phyloP scores from a whole-genome alignment of 2,888 invertebrate species.

The Ormia ochracea region DNA sequence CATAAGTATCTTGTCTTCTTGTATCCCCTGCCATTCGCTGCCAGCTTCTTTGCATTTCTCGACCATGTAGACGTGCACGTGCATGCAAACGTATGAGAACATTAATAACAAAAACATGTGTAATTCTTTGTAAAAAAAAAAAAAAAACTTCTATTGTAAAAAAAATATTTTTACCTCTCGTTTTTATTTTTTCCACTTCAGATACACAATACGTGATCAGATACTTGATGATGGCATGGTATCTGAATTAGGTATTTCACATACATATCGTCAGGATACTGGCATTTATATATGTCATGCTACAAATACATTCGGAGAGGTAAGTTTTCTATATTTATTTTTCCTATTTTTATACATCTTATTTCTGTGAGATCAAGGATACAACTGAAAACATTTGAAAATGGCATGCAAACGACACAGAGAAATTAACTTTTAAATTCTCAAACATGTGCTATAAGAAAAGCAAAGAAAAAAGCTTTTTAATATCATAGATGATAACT shows the following conservation, averaged over 20 bases:
- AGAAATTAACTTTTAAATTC: not conserved
- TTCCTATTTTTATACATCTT: not conserved
- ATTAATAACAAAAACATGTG: conserved; percentile 38
- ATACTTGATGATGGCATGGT: conserved; percentile 87
- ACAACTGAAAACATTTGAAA: not conserved
- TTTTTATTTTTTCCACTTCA: conserved; percentile 28
- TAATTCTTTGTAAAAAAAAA: conserved; percentile 19
- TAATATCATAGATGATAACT: not conserved
- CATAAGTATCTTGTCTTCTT: not conserved
- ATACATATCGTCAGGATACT: conserved; percentile 91
- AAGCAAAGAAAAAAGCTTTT: not conserved
- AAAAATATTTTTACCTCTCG: not conserved
- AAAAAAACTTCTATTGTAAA: not conserved
- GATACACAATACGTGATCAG: conserved; percentile 87
- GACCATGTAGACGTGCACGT: not conserved
- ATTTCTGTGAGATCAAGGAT: conserved; percentile 4
- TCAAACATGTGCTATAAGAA: not conserved
- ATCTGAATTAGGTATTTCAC: conserved; percentile 89
- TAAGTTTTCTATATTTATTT: conserved; percentile 73
- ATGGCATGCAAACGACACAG: not conserved
- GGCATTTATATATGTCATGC: conserved; percentile 92
- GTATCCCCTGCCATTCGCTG: not conserved
- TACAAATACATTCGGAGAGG: conserved; percentile 93
- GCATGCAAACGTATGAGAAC: conserved; percentile 24
- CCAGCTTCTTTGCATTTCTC: conserved; percentile 1